Evolutionary conservation across 2,797 vertebrate species (phyloP).

Genomic region (Neostethus bicornis): DNA sequence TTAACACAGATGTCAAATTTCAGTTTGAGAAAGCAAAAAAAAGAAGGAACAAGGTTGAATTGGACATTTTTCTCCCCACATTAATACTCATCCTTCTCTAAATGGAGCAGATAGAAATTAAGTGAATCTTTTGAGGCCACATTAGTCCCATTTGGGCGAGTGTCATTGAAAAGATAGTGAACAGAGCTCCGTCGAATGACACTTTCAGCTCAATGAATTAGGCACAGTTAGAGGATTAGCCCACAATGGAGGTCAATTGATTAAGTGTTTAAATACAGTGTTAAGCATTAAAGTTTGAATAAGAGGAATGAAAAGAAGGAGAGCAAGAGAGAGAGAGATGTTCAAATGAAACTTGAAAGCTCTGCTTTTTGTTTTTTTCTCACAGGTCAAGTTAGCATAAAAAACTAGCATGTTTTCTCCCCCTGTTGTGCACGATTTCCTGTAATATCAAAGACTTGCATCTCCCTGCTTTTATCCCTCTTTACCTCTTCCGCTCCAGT

Average conservation of each 20-base stretch:
- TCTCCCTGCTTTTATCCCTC: constrained; percentile 61
- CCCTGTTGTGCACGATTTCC: constrained; percentile 45
- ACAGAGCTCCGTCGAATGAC: constrained; percentile 67
- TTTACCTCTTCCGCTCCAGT: constrained; percentile 37
- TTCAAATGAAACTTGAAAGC: constrained; percentile 24
- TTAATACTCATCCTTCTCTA: constrained; percentile 64
- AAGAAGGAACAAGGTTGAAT: constrained; percentile 55
- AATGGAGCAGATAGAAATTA: constrained; percentile 77
- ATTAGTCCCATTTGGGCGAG: constrained; percentile 78
- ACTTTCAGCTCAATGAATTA: constrained; percentile 77
- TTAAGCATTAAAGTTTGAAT: constrained; percentile 65
- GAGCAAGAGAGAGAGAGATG: constrained; percentile 7
- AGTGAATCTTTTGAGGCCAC: constrained; percentile 70
- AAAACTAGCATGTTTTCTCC: constrained; percentile 42
- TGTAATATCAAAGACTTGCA: constrained; percentile 58
- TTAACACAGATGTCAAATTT: constrained; percentile 33
- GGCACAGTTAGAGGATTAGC: constrained; percentile 75
- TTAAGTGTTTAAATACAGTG: constrained; percentile 66
- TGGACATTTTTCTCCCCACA: constrained; percentile 44
- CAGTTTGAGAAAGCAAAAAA: constrained; percentile 53
- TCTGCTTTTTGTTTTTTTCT: constrained; percentile 4
- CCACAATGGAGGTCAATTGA: constrained; percentile 80
- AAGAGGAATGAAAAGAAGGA: constrained; percentile 43
- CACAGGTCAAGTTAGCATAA: constrained; percentile 84
- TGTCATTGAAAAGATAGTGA: constrained; percentile 77